Conservation (phyloP, 2,113 vertebrate genomes). For the Coracopsis vasa region DNA sequence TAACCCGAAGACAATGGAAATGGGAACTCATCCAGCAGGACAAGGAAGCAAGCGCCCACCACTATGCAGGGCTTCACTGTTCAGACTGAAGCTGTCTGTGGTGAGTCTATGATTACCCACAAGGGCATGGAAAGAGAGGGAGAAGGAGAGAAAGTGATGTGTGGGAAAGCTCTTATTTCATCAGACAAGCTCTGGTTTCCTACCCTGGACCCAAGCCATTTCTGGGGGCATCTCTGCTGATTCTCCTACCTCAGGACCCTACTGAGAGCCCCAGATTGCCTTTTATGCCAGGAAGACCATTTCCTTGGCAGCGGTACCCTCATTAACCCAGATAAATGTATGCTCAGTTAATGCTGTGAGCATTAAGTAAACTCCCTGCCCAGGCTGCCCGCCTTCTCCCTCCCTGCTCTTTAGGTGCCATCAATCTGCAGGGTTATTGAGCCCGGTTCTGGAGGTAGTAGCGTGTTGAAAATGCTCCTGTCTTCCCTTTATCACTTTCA, state of each 20-base stretch:
- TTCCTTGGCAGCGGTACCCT: background rate
- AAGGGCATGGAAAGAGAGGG: background rate
- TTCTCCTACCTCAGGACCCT: background rate
- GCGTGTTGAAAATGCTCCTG: constrained; percentile 33
- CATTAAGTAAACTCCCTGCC: constrained; percentile 39
- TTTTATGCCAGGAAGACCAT: background rate
- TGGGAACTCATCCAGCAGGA: background rate
- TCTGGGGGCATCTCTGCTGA: background rate
- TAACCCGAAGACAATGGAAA: background rate
- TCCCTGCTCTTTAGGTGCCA: constrained; percentile 3
- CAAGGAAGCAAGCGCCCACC: background rate
- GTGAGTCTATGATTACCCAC: rapidly evolving
- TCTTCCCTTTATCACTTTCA: constrained; percentile 65
- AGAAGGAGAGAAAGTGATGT: background rate
- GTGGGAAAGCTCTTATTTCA: background rate
- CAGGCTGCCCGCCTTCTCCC: background rate
- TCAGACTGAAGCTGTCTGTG: background rate
- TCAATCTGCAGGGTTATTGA: constrained; percentile 67
- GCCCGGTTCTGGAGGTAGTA: constrained; percentile 40
- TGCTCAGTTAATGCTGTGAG: background rate
- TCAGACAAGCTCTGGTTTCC: background rate
- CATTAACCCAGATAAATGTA: constrained; percentile 29
- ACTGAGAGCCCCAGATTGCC: background rate
- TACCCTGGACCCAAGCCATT: background rate
- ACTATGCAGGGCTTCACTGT: background rate